Evolutionary conservation across 1,140 invertebrate species (phyloP).

Genomic region (Solen grandis): DNA sequence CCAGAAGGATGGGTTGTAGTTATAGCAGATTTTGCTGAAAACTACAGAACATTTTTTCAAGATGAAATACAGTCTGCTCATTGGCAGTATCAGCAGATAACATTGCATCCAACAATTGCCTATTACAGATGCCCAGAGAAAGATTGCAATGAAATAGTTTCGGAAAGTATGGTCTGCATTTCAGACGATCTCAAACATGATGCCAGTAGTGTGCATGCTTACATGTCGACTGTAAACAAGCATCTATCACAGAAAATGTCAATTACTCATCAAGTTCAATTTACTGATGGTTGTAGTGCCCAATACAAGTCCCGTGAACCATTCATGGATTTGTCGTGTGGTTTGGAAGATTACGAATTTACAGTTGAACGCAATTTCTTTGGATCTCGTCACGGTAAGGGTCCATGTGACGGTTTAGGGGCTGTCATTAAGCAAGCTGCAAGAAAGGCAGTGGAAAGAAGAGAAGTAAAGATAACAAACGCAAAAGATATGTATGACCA

Average conservation of each 20-base stretch:
- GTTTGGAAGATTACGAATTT: conserved; percentile 28
- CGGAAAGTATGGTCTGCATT: conserved; percentile 26
- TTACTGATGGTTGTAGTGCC: conserved; percentile 55
- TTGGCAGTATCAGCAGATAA: conserved; percentile 38
- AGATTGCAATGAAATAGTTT: not conserved
- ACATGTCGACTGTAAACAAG: not conserved
- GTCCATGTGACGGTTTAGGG: conserved; percentile 55
- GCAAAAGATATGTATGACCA: conserved; percentile 41
- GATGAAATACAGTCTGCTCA: conserved; percentile 46
- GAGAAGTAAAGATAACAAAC: conserved; percentile 37
- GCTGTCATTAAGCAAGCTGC: conserved; percentile 49
- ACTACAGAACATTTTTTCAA: conserved; percentile 16
- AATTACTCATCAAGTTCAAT: conserved; percentile 33
- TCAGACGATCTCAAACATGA: conserved; percentile 49
- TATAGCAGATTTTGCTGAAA: conserved; percentile 43
- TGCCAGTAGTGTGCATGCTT: conserved; percentile 39
- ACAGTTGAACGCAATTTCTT: conserved; percentile 45
- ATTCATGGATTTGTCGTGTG: conserved; percentile 42
- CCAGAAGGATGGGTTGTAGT: not conserved
- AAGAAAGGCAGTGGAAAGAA: conserved; percentile 28
- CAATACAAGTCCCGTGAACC: conserved; percentile 60
- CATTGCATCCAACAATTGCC: conserved; percentile 24
- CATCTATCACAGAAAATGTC: conserved; percentile 18
- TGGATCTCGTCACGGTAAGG: conserved; percentile 58
- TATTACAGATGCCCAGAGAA: not conserved